phyloP scores from a whole-genome alignment of 2,797 vertebrate genomes.

The Manis pentadactyla region DNA sequence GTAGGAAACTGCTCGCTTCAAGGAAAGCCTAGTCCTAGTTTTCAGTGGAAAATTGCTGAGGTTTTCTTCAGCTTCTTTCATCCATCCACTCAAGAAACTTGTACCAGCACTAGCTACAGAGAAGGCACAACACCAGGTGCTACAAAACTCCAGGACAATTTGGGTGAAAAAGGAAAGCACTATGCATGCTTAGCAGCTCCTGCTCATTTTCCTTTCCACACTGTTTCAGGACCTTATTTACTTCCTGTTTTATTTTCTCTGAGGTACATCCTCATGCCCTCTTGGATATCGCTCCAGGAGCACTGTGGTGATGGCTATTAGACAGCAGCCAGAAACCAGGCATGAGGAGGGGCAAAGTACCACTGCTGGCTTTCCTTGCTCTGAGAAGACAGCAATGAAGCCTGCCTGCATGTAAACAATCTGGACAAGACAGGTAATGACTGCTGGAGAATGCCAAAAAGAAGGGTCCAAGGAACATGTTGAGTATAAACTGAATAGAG shows the following conservation, averaged over 20 bases:
- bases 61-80: not conserved
- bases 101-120: not conserved
- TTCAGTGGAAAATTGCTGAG: constrained; percentile 31
- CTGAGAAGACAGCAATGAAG: not conserved
- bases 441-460: not conserved
- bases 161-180: constrained; percentile 52
- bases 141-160: constrained; percentile 10
- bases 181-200: not conserved
- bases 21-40: not conserved
- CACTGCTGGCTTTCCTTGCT: constrained; percentile 39
- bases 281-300: constrained; percentile 52
- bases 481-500: not conserved
- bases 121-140: not conserved
- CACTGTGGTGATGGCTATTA: not conserved
- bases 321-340: constrained; percentile 18
- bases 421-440: not conserved
- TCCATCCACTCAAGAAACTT: constrained; percentile 41
- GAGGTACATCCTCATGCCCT: not conserved
- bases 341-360: not conserved
- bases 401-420: not conserved
- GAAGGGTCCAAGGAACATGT: not conserved
- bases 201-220: constrained; percentile 27
- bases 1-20: constrained; percentile 1
- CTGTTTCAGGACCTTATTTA: not conserved
- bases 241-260: constrained; percentile 60